Evolutionary conservation across 2,888 invertebrate genomes (phyloP), one percentile per base, ranked within the genome.

Genomic region (Mycogona germanica): DNA sequence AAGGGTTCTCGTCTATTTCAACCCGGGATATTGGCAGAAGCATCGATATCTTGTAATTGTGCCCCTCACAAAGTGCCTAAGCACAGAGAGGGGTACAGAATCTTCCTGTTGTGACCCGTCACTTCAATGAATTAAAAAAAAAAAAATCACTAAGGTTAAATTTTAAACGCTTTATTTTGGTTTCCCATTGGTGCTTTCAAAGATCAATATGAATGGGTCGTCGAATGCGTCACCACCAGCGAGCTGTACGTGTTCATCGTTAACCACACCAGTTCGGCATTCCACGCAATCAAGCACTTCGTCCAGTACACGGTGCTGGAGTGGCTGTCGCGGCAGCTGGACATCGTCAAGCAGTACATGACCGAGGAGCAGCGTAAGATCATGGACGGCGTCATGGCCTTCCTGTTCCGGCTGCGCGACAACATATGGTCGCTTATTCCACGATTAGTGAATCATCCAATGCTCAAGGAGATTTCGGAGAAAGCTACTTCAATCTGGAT

Each of bases 231-330:
- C 21, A 12, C 35, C 12, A 52, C 26, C 17, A 52, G 42, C 28
- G 23, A 42, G 5, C 17, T 52, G 26, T 52, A 52, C 37, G 29
- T 26, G 35, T 52, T 52, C 21, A 19, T 52, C 14, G 32, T 25
- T 35, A 17, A 29, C 7, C 35, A 52, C 21, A 25, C 46, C 14
- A 32, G 30, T 23, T 19, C 26, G 4, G 21, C 7, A 12, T 5
- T 23, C 26, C 12, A 45, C 14, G 17, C 23, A 21, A 9, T 30
- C 2, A 46, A 32, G 12, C 26, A 42, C 17, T 42, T 42, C 17
- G 19, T 52, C 4, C 23, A 26, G 14, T 25, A 35, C 21, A 29
- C 28, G 23, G 21, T 41, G 21, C 19, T 30, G 12, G 42, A 52
- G 25, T 26, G 25, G 7, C 23, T 52, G 5, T 41, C 41, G 12